Evolutionary conservation across 2,113 vertebrate species (phyloP), one percentile per base, ranked within the genome.

Genomic region (Cheirogaleus medius): DNA sequence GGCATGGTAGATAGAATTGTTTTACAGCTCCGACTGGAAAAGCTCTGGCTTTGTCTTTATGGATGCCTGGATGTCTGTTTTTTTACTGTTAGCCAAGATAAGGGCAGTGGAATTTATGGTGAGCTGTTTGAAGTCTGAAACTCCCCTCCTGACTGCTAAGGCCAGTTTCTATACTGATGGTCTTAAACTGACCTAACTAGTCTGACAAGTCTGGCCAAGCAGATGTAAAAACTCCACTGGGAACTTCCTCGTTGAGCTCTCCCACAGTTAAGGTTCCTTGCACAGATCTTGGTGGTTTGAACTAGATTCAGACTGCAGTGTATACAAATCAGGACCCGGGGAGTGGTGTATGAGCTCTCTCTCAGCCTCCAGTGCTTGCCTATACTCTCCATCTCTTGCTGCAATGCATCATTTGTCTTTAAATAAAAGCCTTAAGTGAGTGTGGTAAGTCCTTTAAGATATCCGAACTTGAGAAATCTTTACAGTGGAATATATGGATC

Each of bases 341-440:
- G 76, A 82, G 8, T 4, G 34, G 49, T 58, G 18, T n/a, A 7
- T 37, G 81, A 37, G 74, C 49, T 68, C 8, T 69, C 20, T 74
- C 54, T 81, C 27, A 81, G 32, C 44, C 29, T 52, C 86, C 49
- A 34, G 1, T 49, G 25, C 34, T 74, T 77, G 29, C 15, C 27
- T 34, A 4, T 20, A 29, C 52, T 52, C 37, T 58, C 54, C 20
- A 32, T 56, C 34, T 91, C 66, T 91, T 87, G 8, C 76, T 81
- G 49, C 32, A 81, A 13, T n/a, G 37, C 81, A 68, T 80, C 64
- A 82, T 54, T 74, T 56, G 34, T 29, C 63, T 88, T 80, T 96
- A 87, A 96, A 80, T 90, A 86, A 58, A 90, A 91, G 27, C 5
- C 90, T 86, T 84, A 32, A 80, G 42, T 81, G 44, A 90, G 42